phyloP scores from a whole-genome alignment of 1,140 invertebrate species.

The Battus philenor region DNA sequence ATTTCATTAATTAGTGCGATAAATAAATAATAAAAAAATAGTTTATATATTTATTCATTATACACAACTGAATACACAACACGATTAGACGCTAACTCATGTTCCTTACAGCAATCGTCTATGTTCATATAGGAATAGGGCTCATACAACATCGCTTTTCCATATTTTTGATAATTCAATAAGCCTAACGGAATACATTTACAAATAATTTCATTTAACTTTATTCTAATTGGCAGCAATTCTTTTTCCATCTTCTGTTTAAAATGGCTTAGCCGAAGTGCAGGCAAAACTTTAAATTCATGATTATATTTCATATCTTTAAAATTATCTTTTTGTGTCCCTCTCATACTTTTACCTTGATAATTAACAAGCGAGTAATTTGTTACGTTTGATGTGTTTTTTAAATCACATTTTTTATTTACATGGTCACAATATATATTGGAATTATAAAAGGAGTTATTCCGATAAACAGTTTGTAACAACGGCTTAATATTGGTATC shows the following conservation, averaged over 20 bases:
- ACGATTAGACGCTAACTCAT: constrained; percentile 40
- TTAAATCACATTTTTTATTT: too few relatives aligned
- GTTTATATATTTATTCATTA: constrained; percentile 34
- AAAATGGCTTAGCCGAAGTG: constrained; percentile 37
- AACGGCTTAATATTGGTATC: neutral
- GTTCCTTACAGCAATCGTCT: constrained; percentile 18
- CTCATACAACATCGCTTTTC: neutral
- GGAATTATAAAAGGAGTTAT: constrained; percentile 2
- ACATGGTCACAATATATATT: constrained; percentile 5
- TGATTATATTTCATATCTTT: neutral
- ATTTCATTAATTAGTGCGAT: too few relatives aligned
- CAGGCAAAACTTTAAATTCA: constrained; percentile 25
- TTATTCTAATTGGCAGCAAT: constrained; percentile 43
- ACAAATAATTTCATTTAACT: constrained; percentile 41
- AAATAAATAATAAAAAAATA: too few relatives aligned
- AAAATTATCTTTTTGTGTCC: too few relatives aligned
- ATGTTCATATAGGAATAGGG: constrained; percentile 1
- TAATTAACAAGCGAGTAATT: too few relatives aligned
- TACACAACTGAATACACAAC: constrained; percentile 55
- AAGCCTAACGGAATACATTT: constrained; percentile 41
- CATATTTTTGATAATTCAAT: too few relatives aligned
- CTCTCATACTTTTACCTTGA: too few relatives aligned
- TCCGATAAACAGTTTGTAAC: constrained; percentile 9
- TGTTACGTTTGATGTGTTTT: too few relatives aligned
- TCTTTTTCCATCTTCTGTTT: constrained; percentile 42